Evolutionary conservation across 2,113 vertebrate genomes (phyloP).

Genomic region (Xiphophorus hellerii): DNA sequence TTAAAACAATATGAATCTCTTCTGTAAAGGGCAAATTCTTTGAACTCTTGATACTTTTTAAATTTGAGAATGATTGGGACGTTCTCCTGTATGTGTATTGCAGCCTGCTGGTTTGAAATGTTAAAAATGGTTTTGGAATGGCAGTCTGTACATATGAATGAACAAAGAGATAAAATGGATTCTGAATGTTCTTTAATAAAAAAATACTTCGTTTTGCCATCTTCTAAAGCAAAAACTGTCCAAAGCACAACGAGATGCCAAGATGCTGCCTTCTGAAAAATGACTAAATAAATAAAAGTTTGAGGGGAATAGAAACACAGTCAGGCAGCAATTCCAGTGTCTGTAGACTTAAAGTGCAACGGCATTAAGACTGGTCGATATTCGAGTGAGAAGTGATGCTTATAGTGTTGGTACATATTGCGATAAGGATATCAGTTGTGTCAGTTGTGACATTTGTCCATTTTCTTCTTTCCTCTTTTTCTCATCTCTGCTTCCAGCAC

Average conservation of each 20-base stretch:
- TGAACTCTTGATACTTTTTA: conserved; percentile 38
- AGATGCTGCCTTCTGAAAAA: too few species aligned
- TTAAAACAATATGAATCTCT: conserved; percentile 22
- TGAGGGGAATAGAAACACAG: too few species aligned
- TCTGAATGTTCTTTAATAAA: conserved; percentile 30
- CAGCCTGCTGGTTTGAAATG: conserved; percentile 42
- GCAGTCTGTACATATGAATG: conserved; percentile 33
- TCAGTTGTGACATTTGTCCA: too few species aligned
- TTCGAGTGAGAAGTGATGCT: too few species aligned
- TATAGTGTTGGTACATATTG: too few species aligned
- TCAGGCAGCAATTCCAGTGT: too few species aligned
- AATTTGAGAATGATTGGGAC: conserved; percentile 36
- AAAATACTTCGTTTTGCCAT: conserved; percentile 29
- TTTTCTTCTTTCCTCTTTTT: too few species aligned
- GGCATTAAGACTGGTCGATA: too few species aligned
- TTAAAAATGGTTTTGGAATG: conserved; percentile 23
- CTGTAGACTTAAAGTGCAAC: too few species aligned
- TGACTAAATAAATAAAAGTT: too few species aligned
- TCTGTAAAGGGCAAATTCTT: conserved; percentile 25
- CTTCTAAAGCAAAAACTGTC: background rate
- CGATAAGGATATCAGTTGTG: too few species aligned
- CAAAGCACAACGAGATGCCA: background rate
- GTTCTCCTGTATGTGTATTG: conserved; percentile 25
- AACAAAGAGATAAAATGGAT: conserved; percentile 18
- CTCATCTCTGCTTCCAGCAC: too few species aligned